Percentiles rank a stretch among this genome's conserved stretches.
phyloP scores from a whole-genome alignment of 2,888 invertebrate genomes.

The Abrostola tripartita region DNA sequence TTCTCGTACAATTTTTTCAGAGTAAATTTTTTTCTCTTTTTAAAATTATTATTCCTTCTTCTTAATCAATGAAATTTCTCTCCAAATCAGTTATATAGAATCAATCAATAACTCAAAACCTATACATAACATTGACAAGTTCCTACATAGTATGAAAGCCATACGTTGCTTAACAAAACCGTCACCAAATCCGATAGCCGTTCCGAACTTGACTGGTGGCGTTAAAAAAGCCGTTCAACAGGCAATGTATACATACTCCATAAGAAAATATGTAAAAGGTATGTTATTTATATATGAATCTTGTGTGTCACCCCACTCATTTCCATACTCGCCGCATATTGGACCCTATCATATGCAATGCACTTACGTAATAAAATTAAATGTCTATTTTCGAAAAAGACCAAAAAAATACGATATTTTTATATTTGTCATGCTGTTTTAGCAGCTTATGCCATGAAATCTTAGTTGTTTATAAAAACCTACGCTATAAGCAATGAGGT shows the following conservation, averaged over 20 bases:
- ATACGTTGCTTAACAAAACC: constrained; percentile 48
- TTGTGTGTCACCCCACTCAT: constrained; percentile 62
- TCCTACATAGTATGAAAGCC: constrained; percentile 48
- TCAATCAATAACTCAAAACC: no score
- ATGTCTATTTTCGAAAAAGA: no score
- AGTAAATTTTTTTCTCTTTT: neutral
- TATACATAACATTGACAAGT: neutral
- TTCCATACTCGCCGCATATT: constrained; percentile 39
- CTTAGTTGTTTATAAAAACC: no score
- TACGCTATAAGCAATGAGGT: no score
- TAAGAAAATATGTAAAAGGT: constrained; percentile 61
- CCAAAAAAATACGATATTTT: no score
- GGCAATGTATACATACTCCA: constrained; percentile 69
- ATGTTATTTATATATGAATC: constrained; percentile 59
- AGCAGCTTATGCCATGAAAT: no score
- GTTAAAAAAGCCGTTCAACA: constrained; percentile 55
- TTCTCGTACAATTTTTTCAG: neutral
- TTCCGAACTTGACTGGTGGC: constrained; percentile 56
- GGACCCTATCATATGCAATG: constrained; percentile 45
- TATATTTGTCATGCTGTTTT: no score
- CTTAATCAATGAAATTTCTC: neutral
- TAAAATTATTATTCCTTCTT: neutral
- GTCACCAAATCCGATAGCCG: constrained; percentile 47
- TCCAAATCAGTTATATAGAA: neutral
- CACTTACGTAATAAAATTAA: constrained; percentile 11